phyloP scores from a whole-genome alignment of 53 echinoderm and acorn worm species.

The Henricia sp. region DNA sequence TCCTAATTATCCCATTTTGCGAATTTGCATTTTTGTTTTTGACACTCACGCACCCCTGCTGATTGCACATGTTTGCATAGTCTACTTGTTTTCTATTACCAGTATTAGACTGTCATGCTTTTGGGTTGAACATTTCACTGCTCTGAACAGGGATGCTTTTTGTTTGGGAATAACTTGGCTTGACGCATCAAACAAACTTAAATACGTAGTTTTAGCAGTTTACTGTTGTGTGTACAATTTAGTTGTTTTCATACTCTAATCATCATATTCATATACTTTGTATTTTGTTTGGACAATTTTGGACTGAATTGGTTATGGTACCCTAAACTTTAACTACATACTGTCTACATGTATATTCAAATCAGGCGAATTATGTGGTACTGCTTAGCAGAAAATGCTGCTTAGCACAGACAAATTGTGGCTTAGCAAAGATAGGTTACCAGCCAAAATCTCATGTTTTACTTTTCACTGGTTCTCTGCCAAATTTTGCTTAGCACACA shows the following conservation, averaged over 20 bases:
- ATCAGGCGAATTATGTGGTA: no score
- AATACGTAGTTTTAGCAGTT: background rate
- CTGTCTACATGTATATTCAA: background rate
- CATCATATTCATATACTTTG: background rate
- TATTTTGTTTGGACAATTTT: slow-evolving; percentile 9
- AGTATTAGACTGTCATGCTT: slow-evolving; percentile 46
- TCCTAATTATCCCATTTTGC: background rate
- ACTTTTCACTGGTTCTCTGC: no score
- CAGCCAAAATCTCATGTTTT: no score
- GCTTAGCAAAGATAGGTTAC: no score
- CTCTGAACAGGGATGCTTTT: slow-evolving; percentile 20
- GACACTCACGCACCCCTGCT: slow-evolving; percentile 25
- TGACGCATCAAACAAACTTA: background rate
- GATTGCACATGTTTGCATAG: slow-evolving; percentile 42
- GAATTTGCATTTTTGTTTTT: background rate
- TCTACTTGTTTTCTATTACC: slow-evolving; percentile 31
- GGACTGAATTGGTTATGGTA: slow-evolving; percentile 55
- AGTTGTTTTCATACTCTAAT: no score
- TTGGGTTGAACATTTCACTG: slow-evolving; percentile 41
- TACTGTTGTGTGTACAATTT: background rate
- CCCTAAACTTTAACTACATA: slow-evolving; percentile 36
- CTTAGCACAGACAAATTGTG: no score
- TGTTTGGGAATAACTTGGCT: background rate
- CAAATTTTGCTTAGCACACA: no score
- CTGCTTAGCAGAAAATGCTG: no score